These are phyloP conservation scores for Urophycis tenuis DNA, from an alignment of 2,797 vertebrate genomes.

Conservation along the genomic window DNA sequence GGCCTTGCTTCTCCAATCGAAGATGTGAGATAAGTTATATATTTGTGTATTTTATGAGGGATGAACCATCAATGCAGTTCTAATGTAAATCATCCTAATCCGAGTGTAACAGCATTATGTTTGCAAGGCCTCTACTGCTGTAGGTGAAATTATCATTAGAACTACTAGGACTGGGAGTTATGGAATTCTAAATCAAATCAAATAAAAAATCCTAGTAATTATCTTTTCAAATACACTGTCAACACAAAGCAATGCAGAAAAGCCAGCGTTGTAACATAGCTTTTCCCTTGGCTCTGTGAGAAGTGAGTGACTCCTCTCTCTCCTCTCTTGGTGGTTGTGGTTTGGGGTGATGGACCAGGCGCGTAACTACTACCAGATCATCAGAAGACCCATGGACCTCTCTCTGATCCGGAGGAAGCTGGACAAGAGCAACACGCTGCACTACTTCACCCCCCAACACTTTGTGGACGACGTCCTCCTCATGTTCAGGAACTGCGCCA, in stretches of 20 bases:
- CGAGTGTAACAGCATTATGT: not conserved
- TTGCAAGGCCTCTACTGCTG: too few relatives aligned
- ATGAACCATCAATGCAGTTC: not conserved
- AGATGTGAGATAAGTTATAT: not conserved
- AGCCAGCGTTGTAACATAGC: not conserved
- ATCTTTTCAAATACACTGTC: not conserved
- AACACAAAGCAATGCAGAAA: not conserved
- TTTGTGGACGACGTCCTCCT: constrained; percentile 88
- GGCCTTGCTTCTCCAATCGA: not conserved
- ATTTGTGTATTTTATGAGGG: not conserved
- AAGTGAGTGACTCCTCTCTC: not conserved
- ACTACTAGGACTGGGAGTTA: too few relatives aligned
- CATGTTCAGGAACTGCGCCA: constrained; percentile 96
- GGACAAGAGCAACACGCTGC: constrained; percentile 76
- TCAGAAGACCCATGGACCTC: constrained; percentile 91
- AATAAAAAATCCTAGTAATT: not conserved
- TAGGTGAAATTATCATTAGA: too few relatives aligned
- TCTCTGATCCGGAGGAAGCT: constrained; percentile 86
- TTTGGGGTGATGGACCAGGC: constrained; percentile 67
- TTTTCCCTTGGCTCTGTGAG: too few relatives aligned
- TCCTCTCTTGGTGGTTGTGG: not conserved
- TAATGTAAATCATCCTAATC: not conserved
- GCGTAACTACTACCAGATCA: constrained; percentile 97
- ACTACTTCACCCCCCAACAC: constrained; percentile 82
- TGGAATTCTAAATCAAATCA: too few relatives aligned